A percentile compares a stretch with the other conserved stretches of the same genome.
These are phyloP conservation scores for Oryzias javanicus DNA, from an alignment of 2,113 vertebrate species.

Conservation along the genomic window DNA sequence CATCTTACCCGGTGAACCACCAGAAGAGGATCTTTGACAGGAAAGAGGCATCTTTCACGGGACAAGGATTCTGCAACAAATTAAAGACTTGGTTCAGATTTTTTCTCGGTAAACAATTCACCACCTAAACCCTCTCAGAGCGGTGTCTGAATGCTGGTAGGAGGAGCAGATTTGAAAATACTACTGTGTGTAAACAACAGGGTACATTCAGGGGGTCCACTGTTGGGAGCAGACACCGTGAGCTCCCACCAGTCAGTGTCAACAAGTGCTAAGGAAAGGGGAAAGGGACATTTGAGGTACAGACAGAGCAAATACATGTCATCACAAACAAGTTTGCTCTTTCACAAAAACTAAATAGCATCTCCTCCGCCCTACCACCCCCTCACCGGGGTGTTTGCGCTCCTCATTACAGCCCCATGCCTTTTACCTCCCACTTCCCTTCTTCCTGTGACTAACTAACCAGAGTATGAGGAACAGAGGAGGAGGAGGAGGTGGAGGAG, in stretches of 20 bases:
- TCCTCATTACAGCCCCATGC: slow-evolving; percentile 33
- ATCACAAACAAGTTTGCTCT: slow-evolving; percentile 51
- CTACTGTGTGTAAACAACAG: slow-evolving; percentile 38
- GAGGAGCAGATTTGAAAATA: slow-evolving; percentile 39
- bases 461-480: slow-evolving; percentile 51
- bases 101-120: slow-evolving; percentile 40
- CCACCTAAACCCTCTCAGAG: slow-evolving; percentile 30
- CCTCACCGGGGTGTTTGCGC: slow-evolving; percentile 67
- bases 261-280: slow-evolving; percentile 50
- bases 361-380: slow-evolving; percentile 58
- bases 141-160: slow-evolving; percentile 48
- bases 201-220: slow-evolving; percentile 42
- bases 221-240: slow-evolving; percentile 39
- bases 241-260: slow-evolving; percentile 54
- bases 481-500: slow-evolving; percentile 40
- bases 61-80: slow-evolving; percentile 88
- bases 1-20: slow-evolving; percentile 92
- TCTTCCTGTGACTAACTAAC: slow-evolving; percentile 71
- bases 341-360: slow-evolving; percentile 40
- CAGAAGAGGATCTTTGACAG: slow-evolving; percentile 91
- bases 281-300: slow-evolving; percentile 60
- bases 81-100: slow-evolving; percentile 41
- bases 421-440: slow-evolving; percentile 45
- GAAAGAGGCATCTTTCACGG: slow-evolving; percentile 86
- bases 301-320: slow-evolving; percentile 63